Conservation (phyloP, 2,797 vertebrate genomes). For the Poecilia velifera region DNA sequence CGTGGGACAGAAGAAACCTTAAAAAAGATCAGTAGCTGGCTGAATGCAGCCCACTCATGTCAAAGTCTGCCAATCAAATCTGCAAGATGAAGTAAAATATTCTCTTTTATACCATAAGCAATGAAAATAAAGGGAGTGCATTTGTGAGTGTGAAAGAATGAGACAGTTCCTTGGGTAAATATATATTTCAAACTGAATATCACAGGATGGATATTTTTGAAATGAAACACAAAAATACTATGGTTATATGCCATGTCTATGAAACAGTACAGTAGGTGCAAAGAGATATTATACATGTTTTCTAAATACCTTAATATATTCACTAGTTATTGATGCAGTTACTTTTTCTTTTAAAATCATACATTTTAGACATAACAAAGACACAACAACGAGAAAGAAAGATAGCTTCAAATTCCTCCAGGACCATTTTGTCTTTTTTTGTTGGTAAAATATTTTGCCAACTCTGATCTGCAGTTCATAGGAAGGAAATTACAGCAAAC, state of each 20-base stretch:
- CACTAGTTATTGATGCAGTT: background rate
- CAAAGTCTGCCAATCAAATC: conserved; percentile 73
- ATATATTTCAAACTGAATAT: conserved; percentile 4
- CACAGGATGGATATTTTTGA: background rate
- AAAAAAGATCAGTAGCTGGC: conserved; percentile 75
- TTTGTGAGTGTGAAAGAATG: conserved; percentile 4
- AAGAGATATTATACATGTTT: background rate
- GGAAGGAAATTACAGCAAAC: background rate
- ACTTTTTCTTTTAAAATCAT: background rate
- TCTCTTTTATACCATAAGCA: conserved; percentile 28
- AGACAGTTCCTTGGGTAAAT: conserved; percentile 21
- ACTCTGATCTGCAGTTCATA: background rate
- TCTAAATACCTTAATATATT: background rate
- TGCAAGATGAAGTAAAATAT: conserved; percentile 34
- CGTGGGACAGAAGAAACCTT: conserved; percentile 70
- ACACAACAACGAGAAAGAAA: background rate
- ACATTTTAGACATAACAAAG: background rate
- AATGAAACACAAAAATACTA: conserved; percentile 12
- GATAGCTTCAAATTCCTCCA: background rate
- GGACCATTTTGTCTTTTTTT: background rate
- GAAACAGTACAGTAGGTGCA: background rate
- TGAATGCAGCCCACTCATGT: conserved; percentile 76
- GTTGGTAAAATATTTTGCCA: background rate
- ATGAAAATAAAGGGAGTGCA: conserved; percentile 8
- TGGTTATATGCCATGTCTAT: background rate